Conservation (phyloP, 2,113 vertebrate genomes). For the Anas platyrhynchos region DNA sequence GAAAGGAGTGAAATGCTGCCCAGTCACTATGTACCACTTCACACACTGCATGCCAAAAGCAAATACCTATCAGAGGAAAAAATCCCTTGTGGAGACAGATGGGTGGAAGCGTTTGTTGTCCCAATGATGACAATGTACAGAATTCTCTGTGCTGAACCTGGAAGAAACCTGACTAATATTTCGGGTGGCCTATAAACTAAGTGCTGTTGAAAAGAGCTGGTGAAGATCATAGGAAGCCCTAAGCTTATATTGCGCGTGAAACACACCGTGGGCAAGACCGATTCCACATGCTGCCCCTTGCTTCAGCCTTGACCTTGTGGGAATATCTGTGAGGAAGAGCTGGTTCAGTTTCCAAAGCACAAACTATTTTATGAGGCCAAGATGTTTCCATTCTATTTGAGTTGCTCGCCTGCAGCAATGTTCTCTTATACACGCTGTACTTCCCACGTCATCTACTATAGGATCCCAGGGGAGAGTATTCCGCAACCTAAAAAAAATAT, state of each 20-base stretch:
- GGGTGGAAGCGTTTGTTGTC: background rate
- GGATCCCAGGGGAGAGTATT: background rate
- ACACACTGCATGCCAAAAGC: background rate
- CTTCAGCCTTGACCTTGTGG: background rate
- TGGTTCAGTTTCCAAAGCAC: background rate
- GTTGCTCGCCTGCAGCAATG: background rate
- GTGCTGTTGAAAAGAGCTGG: background rate
- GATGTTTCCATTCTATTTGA: conserved; percentile 14
- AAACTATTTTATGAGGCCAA: background rate
- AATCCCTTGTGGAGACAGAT: rapidly evolving
- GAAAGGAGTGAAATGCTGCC: background rate
- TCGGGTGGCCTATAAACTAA: rapidly evolving
- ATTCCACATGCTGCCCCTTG: background rate
- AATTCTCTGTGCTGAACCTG: background rate
- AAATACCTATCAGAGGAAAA: background rate
- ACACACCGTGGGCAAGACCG: rapidly evolving
- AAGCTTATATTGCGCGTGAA: background rate
- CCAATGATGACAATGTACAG: background rate
- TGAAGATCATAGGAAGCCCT: background rate
- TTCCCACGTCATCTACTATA: background rate
- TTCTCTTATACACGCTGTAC: background rate
- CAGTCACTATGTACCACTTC: rapidly evolving
- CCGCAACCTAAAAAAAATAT: background rate
- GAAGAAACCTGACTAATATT: background rate
- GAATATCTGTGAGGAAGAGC: background rate